Evolutionary conservation across 1,140 invertebrate species (phyloP), one percentile per base, ranked within the genome.

Genomic region (Trypoxylus dichotomus): DNA sequence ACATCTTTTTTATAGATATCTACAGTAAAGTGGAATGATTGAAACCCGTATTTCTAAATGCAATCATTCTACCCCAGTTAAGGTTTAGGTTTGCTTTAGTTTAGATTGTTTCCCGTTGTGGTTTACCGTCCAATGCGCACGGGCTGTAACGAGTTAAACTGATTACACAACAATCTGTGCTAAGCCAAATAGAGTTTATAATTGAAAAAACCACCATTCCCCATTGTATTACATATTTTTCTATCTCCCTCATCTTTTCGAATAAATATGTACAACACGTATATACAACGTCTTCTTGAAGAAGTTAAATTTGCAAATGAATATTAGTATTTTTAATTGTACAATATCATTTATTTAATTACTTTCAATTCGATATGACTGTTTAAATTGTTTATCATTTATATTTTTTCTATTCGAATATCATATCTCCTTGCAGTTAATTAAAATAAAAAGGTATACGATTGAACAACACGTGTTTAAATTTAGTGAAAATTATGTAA

Each of bases 161-260:
- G 85, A 86, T 86, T 86, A 86, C 84, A 85, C 82, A 86, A 86
- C 85, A 86, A 86, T 86, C 85, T 85, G 84, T 85, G 84, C 85
- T 86, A 86, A 86, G 85, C 85, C 84, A 86, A 86, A 86, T 86
- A 86, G 85, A 85, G 85, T 86, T 86, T 86, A 85, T 86, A 86
- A 86, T 86, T 86, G 85, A 85, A 86, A 86, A 86, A 86, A 86
- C 83, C 85, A 81, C 80, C 85, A 79, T 81, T 74, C 83, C 82
- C 79, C 79, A 81, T 80, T 79, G 78, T 78, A 76, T 72, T 75
- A 72, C 71, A 78, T 78, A 75, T 75, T 75, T 75, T 75, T 75
- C 43, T 21, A 24, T 63, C 60, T 63, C 21, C 24, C 25, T 63
- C 60, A 27, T 63, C 60, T 63, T 13, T 11, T 21, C 60, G 21